phyloP scores from a whole-genome alignment of 2,113 vertebrate genomes.

The Hyaena hyaena region DNA sequence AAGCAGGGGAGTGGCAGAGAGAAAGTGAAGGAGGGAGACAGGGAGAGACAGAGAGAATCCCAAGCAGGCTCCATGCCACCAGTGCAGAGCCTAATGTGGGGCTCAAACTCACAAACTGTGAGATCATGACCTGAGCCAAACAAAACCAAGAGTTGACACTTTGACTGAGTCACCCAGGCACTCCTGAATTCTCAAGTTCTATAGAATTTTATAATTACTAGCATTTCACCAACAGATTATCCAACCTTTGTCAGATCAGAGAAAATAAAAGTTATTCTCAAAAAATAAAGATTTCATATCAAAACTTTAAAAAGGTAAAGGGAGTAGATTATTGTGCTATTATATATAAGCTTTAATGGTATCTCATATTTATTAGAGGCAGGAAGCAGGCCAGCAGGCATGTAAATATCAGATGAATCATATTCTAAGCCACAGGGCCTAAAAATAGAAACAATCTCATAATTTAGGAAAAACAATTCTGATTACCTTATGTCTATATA shows the following conservation, averaged over 20 bases:
- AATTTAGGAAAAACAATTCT: slow-evolving; percentile 43
- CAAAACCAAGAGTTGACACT: no score
- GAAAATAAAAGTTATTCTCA: slow-evolving; percentile 3
- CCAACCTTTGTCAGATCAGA: background rate
- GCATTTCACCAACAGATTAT: slow-evolving; percentile 9
- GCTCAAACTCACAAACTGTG: no score
- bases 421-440: background rate
- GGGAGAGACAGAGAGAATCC: no score
- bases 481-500: slow-evolving; percentile 16
- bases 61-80: no score
- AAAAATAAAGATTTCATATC: background rate
- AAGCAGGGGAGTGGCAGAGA: no score
- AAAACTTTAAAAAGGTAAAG: background rate
- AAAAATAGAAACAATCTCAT: background rate
- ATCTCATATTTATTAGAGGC: background rate
- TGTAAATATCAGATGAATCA: background rate
- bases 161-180: no score
- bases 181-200: background rate
- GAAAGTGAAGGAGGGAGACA: no score
- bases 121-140: no score
- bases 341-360: background rate
- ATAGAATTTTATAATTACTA: slow-evolving; percentile 21
- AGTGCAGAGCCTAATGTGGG: no score
- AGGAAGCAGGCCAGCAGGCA: background rate
- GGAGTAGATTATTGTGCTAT: background rate